Percentiles rank a stretch among this genome's conserved stretches.
phyloP scores from a whole-genome alignment of 2,797 vertebrate genomes.

The Halcyon badia region DNA sequence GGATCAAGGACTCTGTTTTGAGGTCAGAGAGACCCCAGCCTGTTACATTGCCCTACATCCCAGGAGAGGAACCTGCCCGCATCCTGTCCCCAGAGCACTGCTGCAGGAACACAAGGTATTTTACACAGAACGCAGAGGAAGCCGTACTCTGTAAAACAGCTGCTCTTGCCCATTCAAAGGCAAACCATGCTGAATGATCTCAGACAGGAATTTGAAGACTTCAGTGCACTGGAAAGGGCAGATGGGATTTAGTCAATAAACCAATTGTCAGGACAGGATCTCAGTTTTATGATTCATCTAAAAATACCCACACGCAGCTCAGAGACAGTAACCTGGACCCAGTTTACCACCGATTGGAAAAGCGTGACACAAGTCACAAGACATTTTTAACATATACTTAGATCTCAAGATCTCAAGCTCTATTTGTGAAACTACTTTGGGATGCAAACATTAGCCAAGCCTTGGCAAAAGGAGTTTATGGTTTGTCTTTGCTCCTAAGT shows the following conservation, averaged over 20 bases:
- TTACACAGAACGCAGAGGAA: background rate
- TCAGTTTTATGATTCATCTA: background rate
- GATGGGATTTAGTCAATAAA: background rate
- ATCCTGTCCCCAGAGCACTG: background rate
- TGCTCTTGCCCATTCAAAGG: background rate
- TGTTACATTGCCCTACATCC: background rate
- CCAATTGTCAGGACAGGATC: background rate
- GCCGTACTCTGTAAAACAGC: background rate
- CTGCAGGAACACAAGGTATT: accelerated
- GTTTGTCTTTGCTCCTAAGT: background rate
- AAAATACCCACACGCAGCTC: background rate
- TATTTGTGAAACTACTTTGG: background rate
- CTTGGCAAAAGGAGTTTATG: background rate
- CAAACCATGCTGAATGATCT: background rate
- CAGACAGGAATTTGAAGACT: background rate
- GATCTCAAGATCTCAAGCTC: background rate
- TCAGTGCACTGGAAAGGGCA: background rate
- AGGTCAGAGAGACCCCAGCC: background rate
- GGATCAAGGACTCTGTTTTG: background rate
- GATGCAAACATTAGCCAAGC: background rate
- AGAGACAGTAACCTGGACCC: background rate
- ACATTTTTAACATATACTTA: background rate
- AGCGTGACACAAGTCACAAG: background rate
- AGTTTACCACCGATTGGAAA: background rate
- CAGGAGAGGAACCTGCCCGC: background rate